Evolutionary conservation across 2,888 invertebrate species (phyloP), one percentile per base, ranked within the genome.

Genomic region (Pseudococcus jackbeardsleyi): DNA sequence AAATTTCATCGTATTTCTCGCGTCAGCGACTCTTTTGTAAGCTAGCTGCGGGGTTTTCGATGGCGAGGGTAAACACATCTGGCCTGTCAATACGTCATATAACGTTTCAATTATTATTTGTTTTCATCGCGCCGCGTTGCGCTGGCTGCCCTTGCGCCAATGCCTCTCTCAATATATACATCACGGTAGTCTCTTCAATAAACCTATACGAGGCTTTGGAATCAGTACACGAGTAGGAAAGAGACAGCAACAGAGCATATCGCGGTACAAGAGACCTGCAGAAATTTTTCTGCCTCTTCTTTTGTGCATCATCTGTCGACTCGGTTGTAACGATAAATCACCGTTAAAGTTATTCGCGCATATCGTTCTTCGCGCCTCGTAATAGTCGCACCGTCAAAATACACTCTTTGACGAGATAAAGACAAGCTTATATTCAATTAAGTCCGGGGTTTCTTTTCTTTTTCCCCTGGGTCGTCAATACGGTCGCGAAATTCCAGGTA

Each of bases 31-130:
- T 59, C 88, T 79, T 88, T 88, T 88, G 77, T 88, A 50, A 88
- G 33, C 50, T 88, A 88, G 88, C 88, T 88, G 82, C 88, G 88
- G 88, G 88, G 88, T 88, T 88, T 79, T 82, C 26, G 79, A 88
- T 64, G 64, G 64, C 77, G 88, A 88, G 88, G 88, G 88, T 88
- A 88, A 88, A 88, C 88, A 88, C 88, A 88, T 88, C 88, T 88
- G 88, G 88, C 88, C 88, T 88, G 88, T 88, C 88, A 88, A 88
- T 88, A 88, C 88, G 88, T 88, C 88, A 88, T 87, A 87, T 88
- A 88, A 88, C 88, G 88, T 88, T 88, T 88, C 88, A 88, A 88
- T 88, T 88, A 88, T 88, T 88, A 88, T 88, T 88, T 88, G 88
- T 88, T 88, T 88, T 88, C 88, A 82, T 86, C 86, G 68, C 33